Conservation (phyloP, 2,113 vertebrate genomes). For the Taxidea taxus region DNA sequence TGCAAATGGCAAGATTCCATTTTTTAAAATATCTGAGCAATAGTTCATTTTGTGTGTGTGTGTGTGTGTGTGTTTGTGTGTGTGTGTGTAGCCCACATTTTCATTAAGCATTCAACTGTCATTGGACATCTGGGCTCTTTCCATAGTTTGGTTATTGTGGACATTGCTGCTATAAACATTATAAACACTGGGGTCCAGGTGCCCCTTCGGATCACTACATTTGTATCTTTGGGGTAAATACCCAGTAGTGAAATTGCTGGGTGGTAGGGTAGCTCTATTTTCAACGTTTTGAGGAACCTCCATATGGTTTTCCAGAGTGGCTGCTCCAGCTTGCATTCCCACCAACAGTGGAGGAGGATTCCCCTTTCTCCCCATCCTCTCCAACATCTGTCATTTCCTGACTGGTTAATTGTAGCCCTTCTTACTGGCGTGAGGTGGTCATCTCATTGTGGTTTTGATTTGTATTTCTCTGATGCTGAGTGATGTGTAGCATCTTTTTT, state of each 20-base stretch:
- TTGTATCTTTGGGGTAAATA: background rate
- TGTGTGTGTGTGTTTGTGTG: too few relatives aligned
- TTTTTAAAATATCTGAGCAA: too few relatives aligned
- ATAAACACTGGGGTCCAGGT: background rate
- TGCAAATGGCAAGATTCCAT: too few relatives aligned
- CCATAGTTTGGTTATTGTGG: too few relatives aligned
- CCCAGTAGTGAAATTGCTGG: background rate
- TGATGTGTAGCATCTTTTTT: background rate
- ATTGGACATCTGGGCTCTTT: too few relatives aligned
- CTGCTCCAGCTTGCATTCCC: background rate
- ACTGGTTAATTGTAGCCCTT: background rate
- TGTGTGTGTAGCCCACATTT: too few relatives aligned
- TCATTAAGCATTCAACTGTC: too few relatives aligned
- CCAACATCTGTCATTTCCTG: background rate
- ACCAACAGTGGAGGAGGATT: too few relatives aligned
- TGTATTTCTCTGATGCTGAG: background rate
- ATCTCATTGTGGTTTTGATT: background rate
- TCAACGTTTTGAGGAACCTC: background rate
- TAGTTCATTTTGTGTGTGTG: too few relatives aligned
- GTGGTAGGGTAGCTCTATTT: background rate
- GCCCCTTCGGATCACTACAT: background rate
- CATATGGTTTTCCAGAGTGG: background rate
- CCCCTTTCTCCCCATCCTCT: too few relatives aligned
- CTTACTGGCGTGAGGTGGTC: background rate
- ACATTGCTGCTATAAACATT: background rate